Evolutionary conservation across 2,888 invertebrate genomes (phyloP).

Genomic region (Drosophila cognata): DNA sequence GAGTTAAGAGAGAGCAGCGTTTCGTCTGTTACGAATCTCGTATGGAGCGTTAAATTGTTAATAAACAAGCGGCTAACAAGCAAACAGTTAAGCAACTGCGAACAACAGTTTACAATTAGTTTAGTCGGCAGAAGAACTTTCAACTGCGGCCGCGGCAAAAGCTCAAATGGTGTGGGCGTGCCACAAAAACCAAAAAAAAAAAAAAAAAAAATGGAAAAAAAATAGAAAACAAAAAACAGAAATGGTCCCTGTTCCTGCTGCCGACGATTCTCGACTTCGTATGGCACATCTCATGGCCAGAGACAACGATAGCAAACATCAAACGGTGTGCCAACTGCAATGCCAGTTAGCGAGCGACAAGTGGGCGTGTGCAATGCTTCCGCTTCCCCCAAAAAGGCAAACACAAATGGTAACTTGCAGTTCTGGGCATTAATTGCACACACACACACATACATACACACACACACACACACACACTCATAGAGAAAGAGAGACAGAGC

Average conservation of each 20-base stretch:
- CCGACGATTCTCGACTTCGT: constrained; percentile 39
- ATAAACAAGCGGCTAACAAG: constrained; percentile 80
- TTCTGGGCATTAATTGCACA: constrained; percentile 68
- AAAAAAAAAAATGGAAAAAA: background rate
- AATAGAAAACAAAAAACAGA: background rate
- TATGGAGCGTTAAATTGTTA: constrained; percentile 81
- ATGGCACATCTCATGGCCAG: constrained; percentile 55
- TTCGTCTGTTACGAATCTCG: constrained; percentile 31
- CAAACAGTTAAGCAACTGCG: constrained; percentile 72
- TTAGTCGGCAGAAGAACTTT: constrained; percentile 64
- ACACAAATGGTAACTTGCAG: constrained; percentile 51
- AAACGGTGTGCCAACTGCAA: constrained; percentile 33
- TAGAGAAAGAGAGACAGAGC: constrained; percentile 9
- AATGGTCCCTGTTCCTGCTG: constrained; percentile 31
- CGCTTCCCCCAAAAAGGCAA: constrained; percentile 69
- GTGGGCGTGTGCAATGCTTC: constrained; percentile 74
- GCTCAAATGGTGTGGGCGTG: constrained; percentile 58
- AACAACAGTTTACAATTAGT: constrained; percentile 81
- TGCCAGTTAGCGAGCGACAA: constrained; percentile 69
- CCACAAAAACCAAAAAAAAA: background rate
- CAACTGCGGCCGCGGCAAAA: constrained; percentile 67
- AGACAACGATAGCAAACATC: constrained; percentile 33
- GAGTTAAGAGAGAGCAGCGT: constrained; percentile 49
- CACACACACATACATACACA: constrained; percentile 29
- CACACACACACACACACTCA: constrained; percentile 5